These are phyloP conservation scores for Trematomus loennbergii DNA, from an alignment of 2,113 vertebrate genomes.

Conservation along the genomic window DNA sequence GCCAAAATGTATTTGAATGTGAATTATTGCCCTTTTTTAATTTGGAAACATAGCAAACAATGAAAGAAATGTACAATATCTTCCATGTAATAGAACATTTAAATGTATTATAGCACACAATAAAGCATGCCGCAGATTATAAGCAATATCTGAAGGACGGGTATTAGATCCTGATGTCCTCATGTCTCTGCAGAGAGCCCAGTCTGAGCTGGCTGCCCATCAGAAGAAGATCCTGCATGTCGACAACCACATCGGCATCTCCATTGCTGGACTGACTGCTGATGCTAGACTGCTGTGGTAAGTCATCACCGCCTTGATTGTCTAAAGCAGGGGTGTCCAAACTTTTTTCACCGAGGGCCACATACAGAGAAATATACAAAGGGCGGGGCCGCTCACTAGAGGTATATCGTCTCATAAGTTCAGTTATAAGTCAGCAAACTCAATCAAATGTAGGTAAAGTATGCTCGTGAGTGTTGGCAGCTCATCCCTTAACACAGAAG, in stretches of 20 bases:
- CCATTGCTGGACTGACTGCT: constrained; percentile 97
- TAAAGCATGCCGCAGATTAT: too few species aligned
- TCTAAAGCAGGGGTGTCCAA: not conserved
- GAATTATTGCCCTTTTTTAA: not conserved
- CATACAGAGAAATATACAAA: too few species aligned
- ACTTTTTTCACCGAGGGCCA: too few species aligned
- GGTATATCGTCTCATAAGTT: too few species aligned
- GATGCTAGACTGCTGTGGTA: constrained; percentile 97
- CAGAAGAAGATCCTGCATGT: constrained; percentile 99
- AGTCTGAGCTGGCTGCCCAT: constrained; percentile 98
- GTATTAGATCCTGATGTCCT: not conserved
- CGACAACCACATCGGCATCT: constrained; percentile 97
- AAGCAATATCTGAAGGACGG: not conserved
- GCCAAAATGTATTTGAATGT: not conserved
- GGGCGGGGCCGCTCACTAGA: too few species aligned
- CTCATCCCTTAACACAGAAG: too few species aligned
- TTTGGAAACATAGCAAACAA: not conserved
- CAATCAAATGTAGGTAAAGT: too few species aligned
- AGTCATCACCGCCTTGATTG: constrained; percentile 41
- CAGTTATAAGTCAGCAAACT: too few species aligned
- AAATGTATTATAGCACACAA: not conserved
- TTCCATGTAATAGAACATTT: not conserved
- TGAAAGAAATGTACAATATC: not conserved
- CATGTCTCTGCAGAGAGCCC: constrained; percentile 89
- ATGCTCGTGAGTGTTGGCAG: too few species aligned